Evolutionary conservation across 1,140 invertebrate species (phyloP).

Genomic region (Drosophila grimshawi): DNA sequence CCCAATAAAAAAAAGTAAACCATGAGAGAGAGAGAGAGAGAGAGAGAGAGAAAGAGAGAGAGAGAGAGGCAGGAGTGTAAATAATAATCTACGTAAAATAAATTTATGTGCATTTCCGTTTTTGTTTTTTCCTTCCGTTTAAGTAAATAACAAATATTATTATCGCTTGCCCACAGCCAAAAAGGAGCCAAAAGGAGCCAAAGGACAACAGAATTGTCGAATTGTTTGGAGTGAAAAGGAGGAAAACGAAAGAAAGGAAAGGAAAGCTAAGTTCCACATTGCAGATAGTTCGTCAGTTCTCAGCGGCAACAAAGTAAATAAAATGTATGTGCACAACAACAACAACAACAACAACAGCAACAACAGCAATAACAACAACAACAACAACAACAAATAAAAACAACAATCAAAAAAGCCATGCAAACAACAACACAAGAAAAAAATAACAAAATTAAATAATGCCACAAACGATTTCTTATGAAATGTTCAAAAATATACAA

Average conservation of each 20-base stretch:
- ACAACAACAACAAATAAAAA: conserved; percentile 20
- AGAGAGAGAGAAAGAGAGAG: not conserved
- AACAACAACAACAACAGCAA: conserved; percentile 25
- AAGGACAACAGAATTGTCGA: conserved; percentile 11
- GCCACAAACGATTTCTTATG: conserved; percentile 54
- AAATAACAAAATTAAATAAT: conserved; percentile 51
- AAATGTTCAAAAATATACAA: conserved; percentile 59
- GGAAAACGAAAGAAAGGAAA: not conserved
- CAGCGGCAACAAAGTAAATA: conserved; percentile 44
- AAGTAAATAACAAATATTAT: conserved; percentile 85
- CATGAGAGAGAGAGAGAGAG: conserved; percentile 1
- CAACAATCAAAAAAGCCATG: conserved; percentile 22
- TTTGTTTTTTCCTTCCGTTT: conserved; percentile 78
- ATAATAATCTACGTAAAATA: conserved; percentile 75
- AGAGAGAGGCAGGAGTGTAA: conserved; percentile 11
- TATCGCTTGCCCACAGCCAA: conserved; percentile 73
- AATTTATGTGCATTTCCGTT: conserved; percentile 84
- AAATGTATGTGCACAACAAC: conserved; percentile 28
- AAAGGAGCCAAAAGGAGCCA: conserved; percentile 14
- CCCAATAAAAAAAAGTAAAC: too few species aligned
- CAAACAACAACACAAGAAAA: conserved; percentile 39
- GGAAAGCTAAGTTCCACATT: conserved; percentile 47
- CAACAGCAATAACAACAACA: conserved; percentile 4
- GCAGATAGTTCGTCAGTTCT: conserved; percentile 40
- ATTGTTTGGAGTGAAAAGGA: not conserved